Evolutionary conservation across 2,113 vertebrate species (phyloP), one percentile per base, ranked within the genome.

Genomic region (Stegastes partitus): DNA sequence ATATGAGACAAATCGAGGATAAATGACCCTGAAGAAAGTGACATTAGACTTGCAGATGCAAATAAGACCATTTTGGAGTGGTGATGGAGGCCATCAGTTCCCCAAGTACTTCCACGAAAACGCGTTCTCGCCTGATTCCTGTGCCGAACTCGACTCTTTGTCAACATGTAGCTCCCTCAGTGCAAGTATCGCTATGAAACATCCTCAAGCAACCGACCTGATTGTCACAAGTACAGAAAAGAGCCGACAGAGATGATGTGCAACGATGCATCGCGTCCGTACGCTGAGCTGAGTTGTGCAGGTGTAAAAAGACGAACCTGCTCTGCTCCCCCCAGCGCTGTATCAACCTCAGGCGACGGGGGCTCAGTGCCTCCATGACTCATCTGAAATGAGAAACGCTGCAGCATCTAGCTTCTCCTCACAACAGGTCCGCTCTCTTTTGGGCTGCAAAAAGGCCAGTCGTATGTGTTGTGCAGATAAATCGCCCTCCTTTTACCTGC

Each of bases 281-380:
- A 31, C 54, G 14, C 26, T 0, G 47, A 18, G 44, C 58, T 76
- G 62, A 56, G 62, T 5, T 22, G 18, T 64, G 37, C 55, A 39
- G 54, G 42, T 53, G 65, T 65, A 47, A 26, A 45, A 54, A 53
- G 6, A 11, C 14, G 10, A 51, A 65, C 11, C 26, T n/a, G 49
- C 31, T 66, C 19, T 61, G 26, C 21, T 49, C 26, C 62, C 47
- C 39, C 2, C 19, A 62, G 68, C 8, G 1, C 42, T 74, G 26
- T 14, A 26, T 63, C 34, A 64, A 74, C 69, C 50, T 81, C 63
- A 53, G 61, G 53, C 59, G 11, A 23, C 3, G 16, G 44, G 70
- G 15, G 47, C 78, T 68, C 51, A 14, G 15, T 18, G n/a, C 5
- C 21, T 50, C 56, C 31, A 28, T 10, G 8, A 39, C 37, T 28